Conservation (phyloP, 2,888 invertebrate species). For the Apodemia zela region DNA sequence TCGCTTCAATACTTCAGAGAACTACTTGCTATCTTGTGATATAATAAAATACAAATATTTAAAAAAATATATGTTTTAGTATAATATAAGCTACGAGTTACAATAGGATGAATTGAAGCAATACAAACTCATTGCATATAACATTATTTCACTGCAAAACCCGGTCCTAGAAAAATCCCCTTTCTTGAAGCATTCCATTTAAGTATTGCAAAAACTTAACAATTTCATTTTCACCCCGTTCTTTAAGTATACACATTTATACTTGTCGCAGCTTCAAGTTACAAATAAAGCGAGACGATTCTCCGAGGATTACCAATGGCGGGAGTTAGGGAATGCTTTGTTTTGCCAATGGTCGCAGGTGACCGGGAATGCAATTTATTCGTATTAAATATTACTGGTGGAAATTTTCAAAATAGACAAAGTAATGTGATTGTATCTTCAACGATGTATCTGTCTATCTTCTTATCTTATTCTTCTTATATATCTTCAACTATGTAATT, state of each 20-base stretch:
- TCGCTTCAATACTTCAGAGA: too few relatives aligned
- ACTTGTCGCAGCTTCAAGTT: conserved; percentile 13
- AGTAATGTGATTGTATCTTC: not conserved
- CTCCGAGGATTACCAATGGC: conserved; percentile 2
- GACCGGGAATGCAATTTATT: conserved; percentile 4
- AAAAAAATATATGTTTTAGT: too few relatives aligned
- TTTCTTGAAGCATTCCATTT: conserved; percentile 5
- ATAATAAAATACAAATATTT: too few relatives aligned
- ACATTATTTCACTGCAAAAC: not conserved
- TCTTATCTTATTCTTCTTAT: too few relatives aligned
- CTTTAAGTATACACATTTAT: conserved; percentile 12
- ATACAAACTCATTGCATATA: not conserved
- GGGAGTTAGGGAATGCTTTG: conserved; percentile 9
- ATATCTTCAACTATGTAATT: too few relatives aligned
- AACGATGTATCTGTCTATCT: too few relatives aligned
- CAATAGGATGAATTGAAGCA: not conserved
- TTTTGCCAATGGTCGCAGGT: conserved; percentile 6
- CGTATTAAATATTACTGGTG: not conserved
- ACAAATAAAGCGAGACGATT: conserved; percentile 13
- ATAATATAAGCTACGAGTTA: not conserved
- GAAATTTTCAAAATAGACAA: not conserved
- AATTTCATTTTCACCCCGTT: conserved; percentile 13
- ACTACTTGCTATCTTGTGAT: too few relatives aligned
- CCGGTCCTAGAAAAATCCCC: not conserved
- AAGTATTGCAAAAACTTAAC: conserved; percentile 8